Percentiles rank a stretch among this genome's conserved stretches.
Evolutionary conservation across 1,140 invertebrate species (phyloP).

Genomic region (Drosophila nigrodunni): DNA sequence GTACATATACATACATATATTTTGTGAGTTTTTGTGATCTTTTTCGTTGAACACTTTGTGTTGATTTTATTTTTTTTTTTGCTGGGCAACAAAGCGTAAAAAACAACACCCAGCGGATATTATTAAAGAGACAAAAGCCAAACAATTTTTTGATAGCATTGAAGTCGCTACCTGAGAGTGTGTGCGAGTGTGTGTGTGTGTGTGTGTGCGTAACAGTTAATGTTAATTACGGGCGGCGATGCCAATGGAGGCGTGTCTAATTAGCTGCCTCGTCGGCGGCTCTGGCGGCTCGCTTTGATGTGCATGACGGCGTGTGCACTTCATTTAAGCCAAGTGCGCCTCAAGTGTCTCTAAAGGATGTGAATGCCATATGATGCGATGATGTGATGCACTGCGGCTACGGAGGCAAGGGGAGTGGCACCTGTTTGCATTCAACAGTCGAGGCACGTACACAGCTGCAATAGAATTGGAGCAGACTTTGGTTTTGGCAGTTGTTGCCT

Average conservation of each 20-base stretch:
- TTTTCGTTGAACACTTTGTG: constrained; percentile 5
- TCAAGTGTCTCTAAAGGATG: constrained; percentile 75
- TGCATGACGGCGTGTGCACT: constrained; percentile 77
- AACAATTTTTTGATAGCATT: constrained; percentile 34
- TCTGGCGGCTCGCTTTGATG: constrained; percentile 72
- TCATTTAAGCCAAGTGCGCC: constrained; percentile 79
- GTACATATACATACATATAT: neutral
- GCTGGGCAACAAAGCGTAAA: constrained; percentile 34
- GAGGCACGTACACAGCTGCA: constrained; percentile 49
- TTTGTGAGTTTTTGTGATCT: constrained; percentile 18
- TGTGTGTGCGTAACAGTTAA: constrained; percentile 57
- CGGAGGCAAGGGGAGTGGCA: constrained; percentile 36
- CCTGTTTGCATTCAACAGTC: constrained; percentile 78
- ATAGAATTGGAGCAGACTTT: constrained; percentile 23
- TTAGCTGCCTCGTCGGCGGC: constrained; percentile 59
- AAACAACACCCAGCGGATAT: constrained; percentile 42
- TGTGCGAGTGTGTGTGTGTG: constrained; percentile 26
- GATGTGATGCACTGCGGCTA: constrained; percentile 31
- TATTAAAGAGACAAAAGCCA: constrained; percentile 49
- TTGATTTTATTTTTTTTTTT: constrained; percentile 4
- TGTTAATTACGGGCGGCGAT: constrained; percentile 62
- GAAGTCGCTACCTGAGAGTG: neutral
- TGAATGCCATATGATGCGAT: constrained; percentile 48
- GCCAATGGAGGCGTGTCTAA: constrained; percentile 70
- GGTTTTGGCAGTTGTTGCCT: constrained; percentile 39